A percentile compares a stretch with the other conserved stretches of the same genome.
Evolutionary conservation across 35 echinoderm and acorn worm genomes (phyloP).

Genomic region (Amphiura filiformis): DNA sequence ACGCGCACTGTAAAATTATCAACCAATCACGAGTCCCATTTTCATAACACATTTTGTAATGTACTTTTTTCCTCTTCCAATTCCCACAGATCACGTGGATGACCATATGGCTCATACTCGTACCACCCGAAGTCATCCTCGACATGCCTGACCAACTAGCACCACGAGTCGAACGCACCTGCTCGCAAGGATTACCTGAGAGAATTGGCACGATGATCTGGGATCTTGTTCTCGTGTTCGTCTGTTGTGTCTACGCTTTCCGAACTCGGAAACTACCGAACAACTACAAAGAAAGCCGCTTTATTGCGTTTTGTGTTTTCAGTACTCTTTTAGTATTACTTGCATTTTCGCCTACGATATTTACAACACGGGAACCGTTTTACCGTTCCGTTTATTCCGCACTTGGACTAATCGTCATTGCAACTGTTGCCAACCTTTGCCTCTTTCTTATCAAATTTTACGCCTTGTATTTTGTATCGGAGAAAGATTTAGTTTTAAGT

Average conservation of each 20-base stretch:
- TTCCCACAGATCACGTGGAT: neutral
- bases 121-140: constrained; percentile 18
- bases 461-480: neutral
- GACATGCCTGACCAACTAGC: neutral
- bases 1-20: too few species aligned
- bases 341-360: neutral
- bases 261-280: constrained; percentile 60
- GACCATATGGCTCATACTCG: neutral
- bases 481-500: neutral
- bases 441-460: constrained; percentile 4
- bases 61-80: neutral
- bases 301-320: constrained; percentile 44
- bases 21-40: too few species aligned
- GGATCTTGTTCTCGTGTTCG: constrained; percentile 43
- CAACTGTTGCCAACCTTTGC: neutral
- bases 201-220: constrained; percentile 42
- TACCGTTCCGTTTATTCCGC: neutral
- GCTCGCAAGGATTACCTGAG: constrained; percentile 28
- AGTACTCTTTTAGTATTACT: neutral
- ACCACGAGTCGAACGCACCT: neutral
- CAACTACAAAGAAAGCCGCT: constrained; percentile 77
- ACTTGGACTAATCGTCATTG: neutral
- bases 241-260: constrained; percentile 53
- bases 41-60: neutral
- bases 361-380: neutral